Conservation (phyloP, 35 echinoderm and acorn worm genomes). For the Apostichopus parvimensis region DNA sequence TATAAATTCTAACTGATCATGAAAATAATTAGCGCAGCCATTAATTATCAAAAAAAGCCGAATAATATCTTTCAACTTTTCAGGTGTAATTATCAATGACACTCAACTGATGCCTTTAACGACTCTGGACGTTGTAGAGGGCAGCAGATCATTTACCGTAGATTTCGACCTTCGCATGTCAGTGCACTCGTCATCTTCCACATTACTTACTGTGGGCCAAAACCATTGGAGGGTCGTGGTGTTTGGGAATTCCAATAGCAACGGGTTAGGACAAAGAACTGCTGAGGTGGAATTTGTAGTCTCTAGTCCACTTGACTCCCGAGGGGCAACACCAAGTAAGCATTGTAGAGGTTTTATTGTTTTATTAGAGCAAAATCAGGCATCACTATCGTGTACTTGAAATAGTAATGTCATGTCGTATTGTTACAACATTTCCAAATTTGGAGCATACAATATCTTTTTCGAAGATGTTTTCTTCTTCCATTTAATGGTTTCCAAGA, state of each 20-base stretch:
- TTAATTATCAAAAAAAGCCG: too few species aligned
- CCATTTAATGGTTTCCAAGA: too few species aligned
- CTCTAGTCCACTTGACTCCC: background rate
- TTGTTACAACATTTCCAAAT: too few species aligned
- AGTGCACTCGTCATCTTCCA: background rate
- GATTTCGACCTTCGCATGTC: background rate
- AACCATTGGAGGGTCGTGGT: slow-evolving; percentile 32
- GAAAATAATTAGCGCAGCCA: too few species aligned
- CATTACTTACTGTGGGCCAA: background rate
- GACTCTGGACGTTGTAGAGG: background rate
- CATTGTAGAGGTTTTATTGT: background rate
- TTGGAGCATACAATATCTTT: too few species aligned
- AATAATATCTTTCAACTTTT: background rate
- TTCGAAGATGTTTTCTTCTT: too few species aligned
- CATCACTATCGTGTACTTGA: too few species aligned
- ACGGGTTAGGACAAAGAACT: slow-evolving; percentile 33
- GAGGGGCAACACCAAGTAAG: background rate
- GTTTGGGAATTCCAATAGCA: slow-evolving; percentile 12
- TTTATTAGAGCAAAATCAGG: too few species aligned
- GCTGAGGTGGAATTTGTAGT: background rate
- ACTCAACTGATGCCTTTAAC: background rate
- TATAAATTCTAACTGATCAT: too few species aligned
- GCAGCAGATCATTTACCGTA: background rate
- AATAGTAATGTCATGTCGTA: too few species aligned
- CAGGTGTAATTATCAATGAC: background rate